A percentile compares a stretch with the other conserved stretches of the same genome.
These are phyloP conservation scores for Dynastes hyllus DNA, from an alignment of 2,888 invertebrate genomes.

Conservation along the genomic window DNA sequence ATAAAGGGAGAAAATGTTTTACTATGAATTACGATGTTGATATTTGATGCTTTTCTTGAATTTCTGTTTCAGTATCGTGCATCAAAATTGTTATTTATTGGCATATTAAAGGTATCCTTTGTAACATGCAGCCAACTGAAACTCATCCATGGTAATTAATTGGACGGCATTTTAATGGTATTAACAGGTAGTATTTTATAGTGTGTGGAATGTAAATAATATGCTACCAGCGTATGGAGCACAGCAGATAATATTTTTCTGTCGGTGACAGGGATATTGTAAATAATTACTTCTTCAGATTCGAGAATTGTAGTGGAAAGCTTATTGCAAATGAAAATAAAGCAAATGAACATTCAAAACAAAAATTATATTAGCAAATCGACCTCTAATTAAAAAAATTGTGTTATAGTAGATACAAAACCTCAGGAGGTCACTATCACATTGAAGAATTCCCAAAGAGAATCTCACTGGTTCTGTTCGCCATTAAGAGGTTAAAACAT, in stretches of 20 bases:
- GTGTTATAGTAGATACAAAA: too few relatives aligned
- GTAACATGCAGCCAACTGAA: conserved; percentile 21
- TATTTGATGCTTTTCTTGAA: conserved; percentile 42
- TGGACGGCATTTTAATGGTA: conserved; percentile 24
- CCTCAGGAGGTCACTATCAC: too few relatives aligned
- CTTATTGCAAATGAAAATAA: too few relatives aligned
- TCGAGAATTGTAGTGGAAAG: too few relatives aligned
- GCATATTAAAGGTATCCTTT: conserved; percentile 36
- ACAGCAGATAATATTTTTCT: background rate
- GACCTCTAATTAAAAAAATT: too few relatives aligned
- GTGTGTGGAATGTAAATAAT: background rate
- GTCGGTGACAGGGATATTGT: too few relatives aligned
- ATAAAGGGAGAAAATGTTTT: conserved; percentile 29
- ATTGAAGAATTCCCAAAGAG: too few relatives aligned
- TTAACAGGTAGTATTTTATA: conserved; percentile 17
- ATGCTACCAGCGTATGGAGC: background rate
- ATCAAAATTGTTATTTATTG: conserved; percentile 43
- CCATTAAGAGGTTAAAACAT: too few relatives aligned
- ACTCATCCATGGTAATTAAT: conserved; percentile 16
- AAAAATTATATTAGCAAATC: too few relatives aligned
- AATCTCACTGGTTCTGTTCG: too few relatives aligned
- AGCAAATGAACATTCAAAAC: too few relatives aligned
- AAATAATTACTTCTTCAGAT: too few relatives aligned
- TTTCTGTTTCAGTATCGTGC: background rate
- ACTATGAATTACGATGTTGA: conserved; percentile 44